A percentile compares a stretch with the other conserved stretches of the same genome.
Evolutionary conservation across 1,140 invertebrate species (phyloP).

Genomic region (Zaprionus lachaisei): DNA sequence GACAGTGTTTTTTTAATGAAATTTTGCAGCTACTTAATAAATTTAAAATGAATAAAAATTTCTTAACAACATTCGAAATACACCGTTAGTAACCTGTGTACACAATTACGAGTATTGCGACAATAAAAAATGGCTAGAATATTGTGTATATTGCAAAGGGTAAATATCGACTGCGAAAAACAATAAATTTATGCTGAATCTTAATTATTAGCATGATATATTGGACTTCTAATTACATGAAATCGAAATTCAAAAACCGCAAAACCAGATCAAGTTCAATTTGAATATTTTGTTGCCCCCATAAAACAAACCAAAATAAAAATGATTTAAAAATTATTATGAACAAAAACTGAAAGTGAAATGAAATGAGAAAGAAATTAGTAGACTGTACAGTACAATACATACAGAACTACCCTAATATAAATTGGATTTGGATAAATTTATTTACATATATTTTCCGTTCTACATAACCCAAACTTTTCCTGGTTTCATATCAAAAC

Average conservation of each 20-base stretch:
- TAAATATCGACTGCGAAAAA: not conserved
- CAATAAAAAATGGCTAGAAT: constrained; percentile 30
- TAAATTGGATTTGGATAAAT: not conserved
- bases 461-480: not conserved
- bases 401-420: not conserved
- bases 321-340: constrained; percentile 3
- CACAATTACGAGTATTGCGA: constrained; percentile 24
- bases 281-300: constrained; percentile 4
- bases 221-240: constrained; percentile 28
- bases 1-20: constrained; percentile 20
- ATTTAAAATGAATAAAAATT: constrained; percentile 34
- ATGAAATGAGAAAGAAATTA: not conserved
- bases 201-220: constrained; percentile 28
- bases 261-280: constrained; percentile 8
- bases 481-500: constrained; percentile 3
- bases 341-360: not conserved
- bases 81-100: constrained; percentile 37
- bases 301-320: constrained; percentile 12
- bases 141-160: not conserved
- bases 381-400: not conserved
- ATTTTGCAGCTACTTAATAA: constrained; percentile 53
- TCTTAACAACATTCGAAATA: constrained; percentile 9
- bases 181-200: constrained; percentile 17
- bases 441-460: not conserved
- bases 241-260: not conserved